These are phyloP conservation scores for Phyllotreta striolata DNA, from an alignment of 2,888 invertebrate genomes.

Conservation along the genomic window DNA sequence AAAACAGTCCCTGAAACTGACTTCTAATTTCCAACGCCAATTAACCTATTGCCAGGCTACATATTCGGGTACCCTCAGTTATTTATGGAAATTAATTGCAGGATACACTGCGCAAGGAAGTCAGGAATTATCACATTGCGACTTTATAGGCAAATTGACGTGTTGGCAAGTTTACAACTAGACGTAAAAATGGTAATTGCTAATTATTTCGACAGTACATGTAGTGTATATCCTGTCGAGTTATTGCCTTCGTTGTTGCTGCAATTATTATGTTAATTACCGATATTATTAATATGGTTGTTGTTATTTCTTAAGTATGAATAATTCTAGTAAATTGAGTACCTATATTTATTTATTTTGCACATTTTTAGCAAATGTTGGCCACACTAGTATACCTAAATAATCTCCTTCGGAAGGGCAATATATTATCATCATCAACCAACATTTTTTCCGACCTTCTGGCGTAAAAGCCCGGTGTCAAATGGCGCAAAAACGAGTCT, in stretches of 20 bases:
- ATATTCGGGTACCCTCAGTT: slow-evolving; percentile 6
- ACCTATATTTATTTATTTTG: no score
- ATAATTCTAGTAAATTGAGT: no score
- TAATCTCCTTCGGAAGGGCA: not conserved
- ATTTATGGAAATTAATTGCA: slow-evolving; percentile 20
- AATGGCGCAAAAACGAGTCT: slow-evolving; percentile 50
- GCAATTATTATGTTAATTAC: not conserved
- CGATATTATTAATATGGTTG: no score
- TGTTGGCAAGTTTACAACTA: slow-evolving; percentile 28
- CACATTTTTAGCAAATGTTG: no score
- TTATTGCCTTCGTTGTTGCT: not conserved
- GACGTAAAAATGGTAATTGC: slow-evolving; percentile 20
- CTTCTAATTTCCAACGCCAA: no score
- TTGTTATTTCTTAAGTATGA: no score
- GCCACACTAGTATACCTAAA: no score
- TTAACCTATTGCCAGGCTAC: no score
- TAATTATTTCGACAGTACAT: slow-evolving; percentile 17
- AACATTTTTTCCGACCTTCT: slow-evolving; percentile 11
- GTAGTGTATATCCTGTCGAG: slow-evolving; percentile 16
- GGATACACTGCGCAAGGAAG: slow-evolving; percentile 21
- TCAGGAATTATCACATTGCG: slow-evolving; percentile 25
- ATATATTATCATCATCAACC: slow-evolving; percentile 15
- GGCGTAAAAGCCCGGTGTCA: slow-evolving; percentile 45
- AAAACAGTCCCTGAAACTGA: no score
- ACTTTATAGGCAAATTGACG: slow-evolving; percentile 17